These are phyloP conservation scores for Planiliza haematocheilus DNA, from an alignment of 2,113 vertebrate genomes.

Conservation along the genomic window DNA sequence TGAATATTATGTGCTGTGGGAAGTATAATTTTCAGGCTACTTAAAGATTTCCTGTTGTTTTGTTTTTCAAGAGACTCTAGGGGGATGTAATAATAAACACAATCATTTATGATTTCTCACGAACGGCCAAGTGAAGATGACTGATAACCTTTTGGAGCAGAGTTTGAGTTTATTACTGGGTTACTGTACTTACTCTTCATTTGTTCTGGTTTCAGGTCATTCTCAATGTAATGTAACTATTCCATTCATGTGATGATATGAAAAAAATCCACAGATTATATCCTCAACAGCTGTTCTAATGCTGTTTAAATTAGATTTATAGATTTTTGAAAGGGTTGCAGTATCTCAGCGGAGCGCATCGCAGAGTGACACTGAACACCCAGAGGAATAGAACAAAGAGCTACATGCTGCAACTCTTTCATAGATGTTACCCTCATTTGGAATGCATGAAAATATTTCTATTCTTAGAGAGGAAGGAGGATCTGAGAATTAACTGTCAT, in stretches of 20 bases:
- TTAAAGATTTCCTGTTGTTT: slow-evolving; percentile 71
- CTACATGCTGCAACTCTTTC: slow-evolving; percentile 50
- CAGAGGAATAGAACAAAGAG: slow-evolving; percentile 60
- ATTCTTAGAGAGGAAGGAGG: slow-evolving; percentile 45
- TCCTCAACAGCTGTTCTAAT: slow-evolving; percentile 46
- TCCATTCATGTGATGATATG: slow-evolving; percentile 56
- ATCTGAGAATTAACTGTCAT: slow-evolving; percentile 37
- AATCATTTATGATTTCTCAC: slow-evolving; percentile 51
- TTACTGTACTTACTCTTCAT: slow-evolving; percentile 43
- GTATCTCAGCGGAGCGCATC: slow-evolving; percentile 61
- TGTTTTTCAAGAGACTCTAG: slow-evolving; percentile 61
- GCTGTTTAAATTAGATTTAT: slow-evolving; percentile 72
- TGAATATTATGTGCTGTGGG: slow-evolving; percentile 77
- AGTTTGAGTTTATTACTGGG: slow-evolving; percentile 35
- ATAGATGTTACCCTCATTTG: slow-evolving; percentile 57
- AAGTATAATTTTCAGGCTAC: slow-evolving; percentile 70
- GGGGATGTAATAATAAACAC: slow-evolving; percentile 56
- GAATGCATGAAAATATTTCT: slow-evolving; percentile 60
- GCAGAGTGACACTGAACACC: slow-evolving; percentile 63
- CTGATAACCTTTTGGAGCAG: slow-evolving; percentile 48
- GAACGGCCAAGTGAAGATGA: slow-evolving; percentile 43
- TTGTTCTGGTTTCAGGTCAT: slow-evolving; percentile 64
- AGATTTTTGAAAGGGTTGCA: slow-evolving; percentile 64
- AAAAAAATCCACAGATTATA: slow-evolving; percentile 34
- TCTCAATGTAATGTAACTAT: slow-evolving; percentile 37